Evolutionary conservation across 2,888 invertebrate species (phyloP), one percentile per base, ranked within the genome.

Genomic region (Sarcophaga subvicina): DNA sequence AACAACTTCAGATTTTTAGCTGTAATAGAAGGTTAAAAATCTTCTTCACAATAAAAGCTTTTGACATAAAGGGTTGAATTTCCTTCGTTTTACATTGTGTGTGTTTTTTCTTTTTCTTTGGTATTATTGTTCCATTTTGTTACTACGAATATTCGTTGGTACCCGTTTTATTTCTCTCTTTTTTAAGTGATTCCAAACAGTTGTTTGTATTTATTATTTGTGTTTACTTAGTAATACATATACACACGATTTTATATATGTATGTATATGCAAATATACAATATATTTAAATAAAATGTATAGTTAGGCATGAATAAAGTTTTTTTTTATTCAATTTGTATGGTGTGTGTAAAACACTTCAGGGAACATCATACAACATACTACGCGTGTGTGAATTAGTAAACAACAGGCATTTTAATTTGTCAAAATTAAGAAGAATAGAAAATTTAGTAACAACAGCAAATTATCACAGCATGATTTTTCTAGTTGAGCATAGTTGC

Each of bases 401-500:
- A 37, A 10, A 54, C 54, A 4, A 54, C 14, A 10, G 14, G 14
- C 17, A 54, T 17, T 54, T 25, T 25, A 37, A 59, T 47, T 64
- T 78, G 78, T 37, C 54, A 62, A 73, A 86, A 67, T 80, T 80
- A 37, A 37, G 83, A 86, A 80, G 70, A 82, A 72, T 69, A 83
- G 62, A 76, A 83, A 83, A 78, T 59, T 70, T 66, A 78, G 78
- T 80, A 83, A 83, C 75, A 87, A 81, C 66, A 85, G 67, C 84
- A 84, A 87, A 82, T 87, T 82, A 82, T 85, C 84, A 77, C 87
- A 85, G 84, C 87, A 79, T 82, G 84, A 82, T 67, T 69, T 59
- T 54, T 54, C 4, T 54, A 66, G 73, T 83, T 64, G 80, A 73
- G 14, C 72, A 83, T 63, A 75, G 73, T 69, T 83, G 77, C 77